phyloP scores from a whole-genome alignment of 2,888 invertebrate genomes.

The Ptilodon capucinus region DNA sequence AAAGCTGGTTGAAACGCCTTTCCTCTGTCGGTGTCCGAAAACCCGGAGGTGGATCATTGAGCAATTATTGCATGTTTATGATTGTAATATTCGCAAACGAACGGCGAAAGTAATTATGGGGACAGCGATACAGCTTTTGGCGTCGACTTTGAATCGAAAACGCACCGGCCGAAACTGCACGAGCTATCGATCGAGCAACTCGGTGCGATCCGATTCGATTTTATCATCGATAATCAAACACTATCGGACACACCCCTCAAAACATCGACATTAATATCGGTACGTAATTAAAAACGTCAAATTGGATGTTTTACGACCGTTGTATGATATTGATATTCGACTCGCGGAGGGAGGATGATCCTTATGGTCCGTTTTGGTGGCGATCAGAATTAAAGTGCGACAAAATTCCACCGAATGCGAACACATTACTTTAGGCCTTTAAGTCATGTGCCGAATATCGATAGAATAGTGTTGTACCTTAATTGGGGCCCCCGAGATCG shows the following conservation, averaged over 20 bases:
- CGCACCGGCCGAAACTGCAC: conserved; percentile 35
- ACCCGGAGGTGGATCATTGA: conserved; percentile 62
- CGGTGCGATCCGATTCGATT: conserved; percentile 46
- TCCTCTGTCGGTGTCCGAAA: conserved; percentile 35
- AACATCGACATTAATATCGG: conserved; percentile 53
- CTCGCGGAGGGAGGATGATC: conserved; percentile 59
- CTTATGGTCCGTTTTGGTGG: conserved; percentile 64
- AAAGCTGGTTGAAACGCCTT: conserved; percentile 53
- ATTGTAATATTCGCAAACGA: conserved; percentile 61
- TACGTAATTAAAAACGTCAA: conserved; percentile 61
- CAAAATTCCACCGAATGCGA: conserved; percentile 68
- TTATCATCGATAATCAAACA: conserved; percentile 63
- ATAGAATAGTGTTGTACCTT: conserved; percentile 59
- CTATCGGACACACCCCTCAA: conserved; percentile 73
- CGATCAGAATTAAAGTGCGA: conserved; percentile 63
- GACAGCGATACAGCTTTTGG: conserved; percentile 66
- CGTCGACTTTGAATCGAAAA: conserved; percentile 57
- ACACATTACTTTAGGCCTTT: conserved; percentile 79
- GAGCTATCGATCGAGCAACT: conserved; percentile 28
- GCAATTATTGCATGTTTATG: conserved; percentile 69
- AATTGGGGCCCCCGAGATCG: conserved; percentile 72
- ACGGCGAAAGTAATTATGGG: conserved; percentile 66
- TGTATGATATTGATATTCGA: conserved; percentile 41
- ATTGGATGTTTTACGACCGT: conserved; percentile 56
- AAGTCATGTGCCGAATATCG: conserved; percentile 69